These are phyloP conservation scores for Pristis pectinata DNA, from an alignment of 2,797 vertebrate genomes.

Conservation along the genomic window DNA sequence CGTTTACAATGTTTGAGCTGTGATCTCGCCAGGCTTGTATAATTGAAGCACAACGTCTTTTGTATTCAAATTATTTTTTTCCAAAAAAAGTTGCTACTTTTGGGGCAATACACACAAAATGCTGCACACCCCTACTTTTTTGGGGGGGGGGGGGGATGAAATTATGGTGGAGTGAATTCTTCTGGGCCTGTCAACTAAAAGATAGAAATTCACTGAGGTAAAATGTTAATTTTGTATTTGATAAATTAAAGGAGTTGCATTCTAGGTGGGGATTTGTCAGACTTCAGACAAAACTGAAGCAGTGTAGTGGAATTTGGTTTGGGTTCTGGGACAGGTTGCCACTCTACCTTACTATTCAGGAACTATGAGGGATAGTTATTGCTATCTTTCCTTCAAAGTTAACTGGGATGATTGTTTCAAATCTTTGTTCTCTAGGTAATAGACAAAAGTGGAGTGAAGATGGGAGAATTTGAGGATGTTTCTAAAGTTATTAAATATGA, in stretches of 20 bases:
- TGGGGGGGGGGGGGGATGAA: no score
- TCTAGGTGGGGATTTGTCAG: background rate
- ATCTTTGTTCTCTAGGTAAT: slow-evolving; percentile 1
- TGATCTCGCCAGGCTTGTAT: no score
- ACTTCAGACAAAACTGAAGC: background rate
- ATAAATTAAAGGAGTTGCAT: background rate
- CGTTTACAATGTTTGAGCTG: no score
- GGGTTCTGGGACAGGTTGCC: background rate
- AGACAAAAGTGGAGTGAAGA: slow-evolving; percentile 27
- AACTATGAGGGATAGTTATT: background rate
- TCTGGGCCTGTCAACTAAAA: background rate
- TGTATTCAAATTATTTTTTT: no score
- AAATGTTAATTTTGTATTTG: background rate
- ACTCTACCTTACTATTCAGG: no score
- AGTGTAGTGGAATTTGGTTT: background rate
- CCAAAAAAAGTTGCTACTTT: background rate
- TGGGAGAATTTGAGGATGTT: slow-evolving; percentile 27
- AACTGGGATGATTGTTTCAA: background rate
- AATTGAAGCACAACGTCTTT: no score
- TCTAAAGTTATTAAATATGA: slow-evolving; percentile 35
- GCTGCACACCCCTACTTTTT: no score
- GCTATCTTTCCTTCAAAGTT: background rate
- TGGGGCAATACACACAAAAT: no score
- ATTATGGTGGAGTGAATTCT: background rate
- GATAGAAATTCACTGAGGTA: background rate